These are phyloP conservation scores for Heptranchias perlo DNA, from an alignment of 2,113 vertebrate genomes.

Conservation along the genomic window DNA sequence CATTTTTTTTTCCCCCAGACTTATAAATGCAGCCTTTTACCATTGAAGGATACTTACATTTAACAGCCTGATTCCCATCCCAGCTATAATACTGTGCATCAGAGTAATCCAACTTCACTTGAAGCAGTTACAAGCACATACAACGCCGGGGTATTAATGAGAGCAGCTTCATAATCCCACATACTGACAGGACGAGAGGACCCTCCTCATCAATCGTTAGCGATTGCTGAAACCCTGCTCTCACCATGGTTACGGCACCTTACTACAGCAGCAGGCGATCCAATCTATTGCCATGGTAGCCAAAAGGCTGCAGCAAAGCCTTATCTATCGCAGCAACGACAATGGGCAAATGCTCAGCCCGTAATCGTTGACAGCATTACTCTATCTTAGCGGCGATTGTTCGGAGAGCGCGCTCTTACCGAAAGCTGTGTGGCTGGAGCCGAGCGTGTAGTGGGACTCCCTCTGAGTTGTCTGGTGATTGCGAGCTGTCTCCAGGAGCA, in stretches of 20 bases:
- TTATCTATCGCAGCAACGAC: not conserved
- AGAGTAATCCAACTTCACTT: slow-evolving; percentile 4
- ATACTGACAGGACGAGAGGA: slow-evolving; percentile 4
- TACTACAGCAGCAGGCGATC: slow-evolving; percentile 20
- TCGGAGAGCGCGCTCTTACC: not conserved
- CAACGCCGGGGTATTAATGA: not conserved
- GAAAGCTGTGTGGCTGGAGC: not conserved
- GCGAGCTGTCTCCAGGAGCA: not conserved
- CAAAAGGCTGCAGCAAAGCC: not conserved
- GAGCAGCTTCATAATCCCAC: not conserved
- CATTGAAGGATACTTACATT: not conserved
- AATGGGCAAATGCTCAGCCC: not conserved
- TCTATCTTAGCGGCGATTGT: not conserved
- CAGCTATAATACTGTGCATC: not conserved
- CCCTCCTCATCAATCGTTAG: not conserved
- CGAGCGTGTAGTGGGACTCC: not conserved
- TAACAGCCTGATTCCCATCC: not conserved
- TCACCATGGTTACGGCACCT: slow-evolving; percentile 36
- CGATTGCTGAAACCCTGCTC: not conserved
- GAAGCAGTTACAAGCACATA: not conserved
- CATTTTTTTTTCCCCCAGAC: not conserved
- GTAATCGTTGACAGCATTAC: not conserved
- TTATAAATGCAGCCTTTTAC: not conserved
- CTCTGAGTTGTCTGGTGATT: not conserved
- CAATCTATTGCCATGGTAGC: slow-evolving; percentile 23